A percentile compares a stretch with the other conserved stretches of the same genome.
phyloP scores from a whole-genome alignment of 2,113 vertebrate genomes.

The Hyaena hyaena region DNA sequence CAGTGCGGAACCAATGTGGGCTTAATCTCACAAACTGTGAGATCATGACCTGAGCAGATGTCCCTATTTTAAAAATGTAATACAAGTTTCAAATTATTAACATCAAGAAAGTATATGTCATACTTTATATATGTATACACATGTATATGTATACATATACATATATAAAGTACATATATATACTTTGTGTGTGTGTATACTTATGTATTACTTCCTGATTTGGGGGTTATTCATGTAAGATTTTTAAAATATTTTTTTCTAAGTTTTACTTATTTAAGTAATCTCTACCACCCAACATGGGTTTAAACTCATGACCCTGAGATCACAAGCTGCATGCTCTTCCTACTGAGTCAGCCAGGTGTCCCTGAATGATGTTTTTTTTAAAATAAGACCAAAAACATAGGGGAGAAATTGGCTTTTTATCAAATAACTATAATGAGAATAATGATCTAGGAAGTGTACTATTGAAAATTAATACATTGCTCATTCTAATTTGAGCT shows the following conservation, averaged over 20 bases:
- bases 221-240: not conserved
- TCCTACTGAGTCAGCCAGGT: not conserved
- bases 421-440: not conserved
- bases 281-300: no score
- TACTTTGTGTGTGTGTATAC: no score
- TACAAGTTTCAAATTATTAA: not conserved
- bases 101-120: not conserved
- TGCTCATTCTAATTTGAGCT: not conserved
- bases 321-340: no score
- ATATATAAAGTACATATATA: no score
- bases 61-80: not conserved
- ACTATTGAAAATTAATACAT: conserved; percentile 15
- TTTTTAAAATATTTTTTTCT: not conserved
- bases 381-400: not conserved
- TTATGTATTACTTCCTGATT: not conserved
- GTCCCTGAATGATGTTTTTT: not conserved
- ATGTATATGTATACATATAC: no score
- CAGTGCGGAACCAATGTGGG: no score
- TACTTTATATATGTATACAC: not conserved
- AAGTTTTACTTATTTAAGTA: not conserved
- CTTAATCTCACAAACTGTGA: no score
- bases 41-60: no score
- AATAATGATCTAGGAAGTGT: conserved; percentile 21
- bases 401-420: not conserved
- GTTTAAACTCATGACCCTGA: no score